These are phyloP conservation scores for Dufourea novaeangliae DNA, from an alignment of 1,140 invertebrate species.

Conservation along the genomic window DNA sequence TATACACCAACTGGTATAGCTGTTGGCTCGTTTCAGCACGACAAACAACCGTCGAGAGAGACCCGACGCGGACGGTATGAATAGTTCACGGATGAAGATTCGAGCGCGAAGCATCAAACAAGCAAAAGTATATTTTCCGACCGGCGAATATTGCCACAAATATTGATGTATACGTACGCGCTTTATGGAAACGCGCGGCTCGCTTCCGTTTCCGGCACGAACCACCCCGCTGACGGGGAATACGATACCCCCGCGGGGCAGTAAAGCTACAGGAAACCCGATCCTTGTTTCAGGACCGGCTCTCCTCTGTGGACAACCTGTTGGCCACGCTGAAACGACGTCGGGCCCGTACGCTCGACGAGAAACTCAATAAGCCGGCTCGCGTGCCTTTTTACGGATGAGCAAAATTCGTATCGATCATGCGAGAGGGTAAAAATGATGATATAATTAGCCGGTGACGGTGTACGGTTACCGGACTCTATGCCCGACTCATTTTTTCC, in stretches of 20 bases:
- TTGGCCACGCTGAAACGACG: slow-evolving; percentile 37
- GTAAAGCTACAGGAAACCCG: slow-evolving; percentile 36
- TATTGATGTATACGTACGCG: not conserved
- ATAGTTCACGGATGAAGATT: not conserved
- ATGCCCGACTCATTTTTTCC: not conserved
- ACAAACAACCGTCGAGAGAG: not conserved
- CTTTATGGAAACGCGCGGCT: not conserved
- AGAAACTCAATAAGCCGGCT: slow-evolving; percentile 41
- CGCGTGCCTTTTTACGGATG: slow-evolving; percentile 34
- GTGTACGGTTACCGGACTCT: slow-evolving; percentile 19
- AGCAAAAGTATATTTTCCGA: too few species aligned
- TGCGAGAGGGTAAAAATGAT: slow-evolving; percentile 7
- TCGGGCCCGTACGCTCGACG: not conserved
- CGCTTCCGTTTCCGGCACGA: slow-evolving; percentile 54
- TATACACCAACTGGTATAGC: too few species aligned
- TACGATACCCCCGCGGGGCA: slow-evolving; percentile 41
- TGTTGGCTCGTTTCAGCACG: too few species aligned
- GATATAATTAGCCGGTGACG: slow-evolving; percentile 24
- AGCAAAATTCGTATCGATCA: slow-evolving; percentile 41
- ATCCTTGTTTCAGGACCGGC: slow-evolving; percentile 42
- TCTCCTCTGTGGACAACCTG: slow-evolving; percentile 32
- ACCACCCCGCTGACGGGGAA: slow-evolving; percentile 16
- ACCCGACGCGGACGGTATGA: not conserved
- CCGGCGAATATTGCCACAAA: not conserved
- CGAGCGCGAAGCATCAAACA: too few species aligned